Evolutionary conservation across 2,113 vertebrate species (phyloP), one percentile per base, ranked within the genome.

Genomic region (Empidonax traillii): DNA sequence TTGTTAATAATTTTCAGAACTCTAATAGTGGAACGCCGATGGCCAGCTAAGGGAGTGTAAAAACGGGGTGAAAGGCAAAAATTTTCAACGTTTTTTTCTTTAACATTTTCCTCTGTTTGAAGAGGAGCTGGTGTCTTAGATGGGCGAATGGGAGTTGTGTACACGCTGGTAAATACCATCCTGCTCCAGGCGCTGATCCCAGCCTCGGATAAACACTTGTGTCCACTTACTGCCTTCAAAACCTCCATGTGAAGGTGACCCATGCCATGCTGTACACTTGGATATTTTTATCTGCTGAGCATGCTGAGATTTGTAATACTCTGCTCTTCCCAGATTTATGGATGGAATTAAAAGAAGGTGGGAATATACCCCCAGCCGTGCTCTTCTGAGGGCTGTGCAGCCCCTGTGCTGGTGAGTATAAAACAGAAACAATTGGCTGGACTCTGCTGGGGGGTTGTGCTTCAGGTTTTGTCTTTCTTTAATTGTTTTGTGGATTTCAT

Each of bases 1-100:
- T 62, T 85, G 6, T 14, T 44, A 63, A 31, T 22, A 10, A 25
- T 23, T 69, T 61, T 85, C 74, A 63, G 35, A 62, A 66, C 37
- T 33, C 74, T 59, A 1, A 1, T 35, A 66, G 21, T 2, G 8
- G 24, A 44, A 59, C 24, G 4, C 15, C 0, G 0, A 16, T 4
- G 41, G 51, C 39, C 28, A 43, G 62, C 65, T 71, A 31, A 69
- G 21, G 21, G 4, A 14, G 25, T 28, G 41, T 24, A 44, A 83
- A 92, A 87, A 28, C 4, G 5, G 24, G 22, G 12, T 22, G 53
- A 83, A 72, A 71, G 27, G 44, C 21, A 63, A 18, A 47, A 18
- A 2, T 30, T 49, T 27, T 35, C 18, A 6, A 1, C 8, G 18
- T 30, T 73, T 88, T 37, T 88, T 78, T 46, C 30, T 82, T 47